Percentiles rank a stretch among this genome's conserved stretches.
phyloP scores from a whole-genome alignment of 2,797 vertebrate genomes.

The Falco biarmicus region DNA sequence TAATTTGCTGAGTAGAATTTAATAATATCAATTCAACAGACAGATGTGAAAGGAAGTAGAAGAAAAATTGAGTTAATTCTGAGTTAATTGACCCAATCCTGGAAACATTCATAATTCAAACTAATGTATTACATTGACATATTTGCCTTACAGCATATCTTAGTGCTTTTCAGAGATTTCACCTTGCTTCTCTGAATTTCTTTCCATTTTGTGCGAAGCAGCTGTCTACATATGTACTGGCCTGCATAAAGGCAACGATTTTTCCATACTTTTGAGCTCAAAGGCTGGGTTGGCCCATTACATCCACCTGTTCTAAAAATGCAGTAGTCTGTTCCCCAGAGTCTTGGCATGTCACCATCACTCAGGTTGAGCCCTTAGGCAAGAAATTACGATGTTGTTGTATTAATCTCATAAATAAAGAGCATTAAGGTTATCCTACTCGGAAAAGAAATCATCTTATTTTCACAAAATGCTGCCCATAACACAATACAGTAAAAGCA shows the following conservation, averaged over 20 bases:
- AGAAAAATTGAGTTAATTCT: constrained; percentile 7
- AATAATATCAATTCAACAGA: neutral
- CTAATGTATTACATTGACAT: neutral
- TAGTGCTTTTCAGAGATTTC: neutral
- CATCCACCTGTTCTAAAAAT: neutral
- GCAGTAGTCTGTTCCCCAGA: neutral
- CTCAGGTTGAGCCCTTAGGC: neutral
- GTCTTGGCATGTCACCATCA: neutral
- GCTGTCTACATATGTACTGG: neutral
- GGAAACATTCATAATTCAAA: constrained; percentile 10
- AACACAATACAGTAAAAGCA: neutral
- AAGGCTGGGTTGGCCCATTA: neutral
- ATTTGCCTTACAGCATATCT: neutral
- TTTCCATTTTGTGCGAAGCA: neutral
- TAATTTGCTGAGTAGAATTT: neutral
- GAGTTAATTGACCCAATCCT: constrained; percentile 14
- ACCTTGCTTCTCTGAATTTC: neutral
- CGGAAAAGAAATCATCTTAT: neutral
- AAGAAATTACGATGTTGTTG: neutral
- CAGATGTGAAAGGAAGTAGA: neutral
- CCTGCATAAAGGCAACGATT: neutral
- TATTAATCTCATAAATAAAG: neutral
- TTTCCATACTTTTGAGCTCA: neutral
- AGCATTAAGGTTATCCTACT: neutral
- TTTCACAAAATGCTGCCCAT: neutral